Evolutionary conservation across 2,113 vertebrate genomes (phyloP).

Genomic region (Probosciger aterrimus): DNA sequence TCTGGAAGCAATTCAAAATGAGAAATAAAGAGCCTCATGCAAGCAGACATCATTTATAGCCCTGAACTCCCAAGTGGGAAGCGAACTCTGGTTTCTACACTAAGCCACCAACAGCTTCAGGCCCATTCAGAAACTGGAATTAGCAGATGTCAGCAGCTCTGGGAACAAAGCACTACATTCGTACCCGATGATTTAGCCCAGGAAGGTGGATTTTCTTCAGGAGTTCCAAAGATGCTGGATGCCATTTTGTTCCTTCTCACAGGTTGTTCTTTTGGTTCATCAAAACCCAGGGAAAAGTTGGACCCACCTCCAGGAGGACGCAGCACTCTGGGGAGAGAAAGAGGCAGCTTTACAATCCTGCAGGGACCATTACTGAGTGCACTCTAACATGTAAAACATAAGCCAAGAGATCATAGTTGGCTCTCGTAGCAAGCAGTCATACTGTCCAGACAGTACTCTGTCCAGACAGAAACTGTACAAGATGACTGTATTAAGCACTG

Average conservation of each 20-base stretch:
- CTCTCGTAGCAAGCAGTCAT: not conserved
- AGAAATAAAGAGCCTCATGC: not conserved
- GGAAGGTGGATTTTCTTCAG: conserved; percentile 84
- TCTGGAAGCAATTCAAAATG: not conserved
- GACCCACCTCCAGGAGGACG: conserved; percentile 93
- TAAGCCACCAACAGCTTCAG: not conserved
- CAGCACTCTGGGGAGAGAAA: conserved; percentile 79
- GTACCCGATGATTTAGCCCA: conserved; percentile 73
- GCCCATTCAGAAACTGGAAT: not conserved
- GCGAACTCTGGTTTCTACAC: not conserved
- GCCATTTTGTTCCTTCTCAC: conserved; percentile 91
- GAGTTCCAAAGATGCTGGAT: conserved; percentile 92
- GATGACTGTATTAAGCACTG: not conserved
- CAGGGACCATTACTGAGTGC: not conserved
- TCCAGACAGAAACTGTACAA: fast-evolving
- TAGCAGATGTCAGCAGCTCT: fast-evolving
- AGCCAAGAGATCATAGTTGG: not conserved
- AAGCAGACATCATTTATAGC: not conserved
- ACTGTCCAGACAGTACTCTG: not conserved
- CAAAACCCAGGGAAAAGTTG: conserved; percentile 89
- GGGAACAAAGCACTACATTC: not conserved
- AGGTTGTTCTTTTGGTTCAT: conserved; percentile 80
- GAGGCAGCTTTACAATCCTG: not conserved
- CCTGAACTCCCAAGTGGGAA: not conserved
- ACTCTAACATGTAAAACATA: not conserved